Conservation (phyloP, 2,113 vertebrate genomes). For the Tor tambroides region DNA sequence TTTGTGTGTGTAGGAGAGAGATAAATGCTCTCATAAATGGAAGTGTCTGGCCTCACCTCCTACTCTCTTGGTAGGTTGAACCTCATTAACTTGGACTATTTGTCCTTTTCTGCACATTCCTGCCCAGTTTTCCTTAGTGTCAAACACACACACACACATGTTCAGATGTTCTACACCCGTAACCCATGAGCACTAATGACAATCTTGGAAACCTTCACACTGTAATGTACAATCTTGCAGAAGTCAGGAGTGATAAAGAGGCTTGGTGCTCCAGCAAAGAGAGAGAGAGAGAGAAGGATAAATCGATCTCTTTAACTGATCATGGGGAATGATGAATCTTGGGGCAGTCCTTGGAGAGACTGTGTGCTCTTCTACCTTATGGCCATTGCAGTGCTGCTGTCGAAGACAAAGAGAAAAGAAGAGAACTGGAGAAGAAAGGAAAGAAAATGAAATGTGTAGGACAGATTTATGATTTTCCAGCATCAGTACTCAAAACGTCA, state of each 20-base stretch:
- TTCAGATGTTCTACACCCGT: slow-evolving; percentile 1
- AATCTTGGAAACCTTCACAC: slow-evolving; percentile 11
- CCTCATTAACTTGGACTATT: slow-evolving; percentile 13
- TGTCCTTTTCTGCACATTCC: slow-evolving; percentile 32
- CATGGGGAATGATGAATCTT: slow-evolving; percentile 37
- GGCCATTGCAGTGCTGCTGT: slow-evolving; percentile 27
- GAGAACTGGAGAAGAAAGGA: background rate
- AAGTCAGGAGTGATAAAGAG: slow-evolving; percentile 20
- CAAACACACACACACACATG: slow-evolving; percentile 8
- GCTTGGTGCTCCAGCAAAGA: background rate
- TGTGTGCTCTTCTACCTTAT: slow-evolving; percentile 1
- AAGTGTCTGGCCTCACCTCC: slow-evolving; percentile 26
- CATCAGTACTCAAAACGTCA: slow-evolving; percentile 13
- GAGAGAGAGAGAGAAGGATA: background rate
- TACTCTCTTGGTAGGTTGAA: slow-evolving; percentile 20
- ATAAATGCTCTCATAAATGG: background rate
- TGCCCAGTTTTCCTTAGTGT: background rate
- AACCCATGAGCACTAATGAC: background rate
- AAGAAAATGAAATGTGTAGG: background rate
- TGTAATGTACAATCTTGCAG: slow-evolving; percentile 17
- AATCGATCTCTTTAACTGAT: slow-evolving; percentile 36
- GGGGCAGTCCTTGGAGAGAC: background rate
- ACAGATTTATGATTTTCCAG: slow-evolving; percentile 24
- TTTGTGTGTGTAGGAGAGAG: slow-evolving; percentile 16
- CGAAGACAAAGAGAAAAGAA: slow-evolving; percentile 4